Percentiles rank a stretch among this genome's conserved stretches.
Conservation (phyloP, 2,113 vertebrate species). For the Daphoenositta chrysoptera region DNA sequence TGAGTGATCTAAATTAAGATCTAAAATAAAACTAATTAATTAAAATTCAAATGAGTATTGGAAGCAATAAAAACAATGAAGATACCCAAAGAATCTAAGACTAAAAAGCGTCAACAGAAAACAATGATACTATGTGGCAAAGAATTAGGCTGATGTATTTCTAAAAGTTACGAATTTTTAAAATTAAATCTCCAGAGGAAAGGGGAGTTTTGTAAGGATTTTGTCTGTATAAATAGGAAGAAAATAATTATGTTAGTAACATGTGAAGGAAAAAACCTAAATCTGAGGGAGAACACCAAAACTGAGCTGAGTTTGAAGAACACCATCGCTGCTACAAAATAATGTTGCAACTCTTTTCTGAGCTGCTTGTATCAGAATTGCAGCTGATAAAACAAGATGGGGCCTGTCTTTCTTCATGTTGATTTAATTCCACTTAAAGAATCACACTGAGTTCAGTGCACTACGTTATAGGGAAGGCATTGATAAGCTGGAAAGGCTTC, state of each 20-base stretch:
- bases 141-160: background rate
- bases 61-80: background rate
- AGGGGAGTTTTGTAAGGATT: background rate
- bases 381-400: background rate
- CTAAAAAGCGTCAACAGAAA: background rate
- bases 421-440: background rate
- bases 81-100: background rate
- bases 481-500: background rate
- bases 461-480: accelerated
- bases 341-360: background rate
- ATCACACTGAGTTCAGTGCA: background rate
- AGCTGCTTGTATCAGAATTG: background rate
- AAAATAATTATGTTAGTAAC: background rate
- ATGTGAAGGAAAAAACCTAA: background rate
- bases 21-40: background rate
- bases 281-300: background rate
- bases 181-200: background rate
- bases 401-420: background rate
- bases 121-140: background rate
- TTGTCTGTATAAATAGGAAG: background rate
- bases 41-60: background rate
- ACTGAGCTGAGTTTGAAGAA: background rate
- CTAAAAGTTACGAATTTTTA: background rate
- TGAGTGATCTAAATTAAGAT: background rate
- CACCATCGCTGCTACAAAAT: background rate